Evolutionary conservation across 2,797 vertebrate species (phyloP).

Genomic region (Eremophila alpestris): DNA sequence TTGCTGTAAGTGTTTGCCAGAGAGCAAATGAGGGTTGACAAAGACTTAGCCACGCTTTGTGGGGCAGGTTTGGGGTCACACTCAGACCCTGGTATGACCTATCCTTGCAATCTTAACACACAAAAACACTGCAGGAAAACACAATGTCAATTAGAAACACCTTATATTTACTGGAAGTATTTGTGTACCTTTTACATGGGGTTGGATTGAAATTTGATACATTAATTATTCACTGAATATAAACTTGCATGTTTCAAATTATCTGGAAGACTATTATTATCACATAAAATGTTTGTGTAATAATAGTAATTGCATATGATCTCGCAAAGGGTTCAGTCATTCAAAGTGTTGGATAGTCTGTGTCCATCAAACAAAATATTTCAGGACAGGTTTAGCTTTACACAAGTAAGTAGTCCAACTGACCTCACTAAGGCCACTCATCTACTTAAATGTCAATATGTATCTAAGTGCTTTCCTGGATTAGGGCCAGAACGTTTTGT

Average conservation of each 20-base stretch:
- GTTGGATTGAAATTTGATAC: not conserved
- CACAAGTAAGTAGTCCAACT: constrained; percentile 42
- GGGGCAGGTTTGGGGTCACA: not conserved
- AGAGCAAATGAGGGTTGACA: not conserved
- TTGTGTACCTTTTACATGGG: not conserved
- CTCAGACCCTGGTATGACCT: not conserved
- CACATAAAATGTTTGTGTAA: not conserved
- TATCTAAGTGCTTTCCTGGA: constrained; percentile 68
- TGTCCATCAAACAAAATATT: not conserved
- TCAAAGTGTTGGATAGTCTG: not conserved
- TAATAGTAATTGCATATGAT: not conserved
- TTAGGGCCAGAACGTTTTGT: constrained; percentile 51
- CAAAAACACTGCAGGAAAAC: not conserved
- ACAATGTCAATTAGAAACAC: not conserved
- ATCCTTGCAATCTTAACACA: not conserved
- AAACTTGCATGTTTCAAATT: not conserved
- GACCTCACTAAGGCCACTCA: constrained; percentile 58
- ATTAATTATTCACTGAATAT: not conserved
- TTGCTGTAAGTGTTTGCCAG: not conserved
- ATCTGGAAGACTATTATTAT: not conserved
- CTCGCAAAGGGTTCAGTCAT: not conserved
- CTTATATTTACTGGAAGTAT: not conserved
- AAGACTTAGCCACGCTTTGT: not conserved
- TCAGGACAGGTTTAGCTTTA: constrained; percentile 47
- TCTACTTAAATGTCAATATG: constrained; percentile 66